phyloP scores from a whole-genome alignment of 92 coral and sea anemone genomes.

The Galaxea fascicularis region DNA sequence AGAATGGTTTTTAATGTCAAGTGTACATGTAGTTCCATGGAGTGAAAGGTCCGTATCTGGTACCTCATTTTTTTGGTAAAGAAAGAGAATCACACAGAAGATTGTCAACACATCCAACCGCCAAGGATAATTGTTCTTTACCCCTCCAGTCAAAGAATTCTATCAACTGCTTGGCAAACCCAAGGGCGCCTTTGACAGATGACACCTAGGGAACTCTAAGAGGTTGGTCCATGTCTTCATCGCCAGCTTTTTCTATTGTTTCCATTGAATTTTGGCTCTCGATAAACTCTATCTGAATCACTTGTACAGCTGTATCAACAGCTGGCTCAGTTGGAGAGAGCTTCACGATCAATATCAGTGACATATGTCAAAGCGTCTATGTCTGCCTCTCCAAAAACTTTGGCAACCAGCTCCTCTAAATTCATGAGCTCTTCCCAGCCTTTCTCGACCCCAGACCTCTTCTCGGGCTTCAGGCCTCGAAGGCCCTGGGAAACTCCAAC shows the following conservation, averaged over 20 bases:
- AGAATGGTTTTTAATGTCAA: conserved; percentile 5
- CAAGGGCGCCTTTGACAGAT: conserved; percentile 12
- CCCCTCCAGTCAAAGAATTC: conserved; percentile 44
- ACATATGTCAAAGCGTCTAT: not conserved
- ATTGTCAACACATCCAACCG: conserved; percentile 15
- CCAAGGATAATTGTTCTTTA: conserved; percentile 23
- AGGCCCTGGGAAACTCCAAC: too few species aligned
- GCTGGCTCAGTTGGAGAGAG: not conserved
- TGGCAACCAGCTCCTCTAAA: too few species aligned
- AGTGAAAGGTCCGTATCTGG: conserved; percentile 25
- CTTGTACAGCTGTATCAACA: not conserved
- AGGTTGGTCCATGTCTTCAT: conserved; percentile 28
- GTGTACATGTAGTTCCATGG: conserved; percentile 11
- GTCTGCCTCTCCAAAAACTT: not conserved
- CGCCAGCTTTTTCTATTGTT: not conserved
- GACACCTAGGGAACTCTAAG: not conserved
- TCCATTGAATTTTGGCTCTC: not conserved
- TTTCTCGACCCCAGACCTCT: too few species aligned
- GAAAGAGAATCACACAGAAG: conserved; percentile 11
- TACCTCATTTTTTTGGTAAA: conserved; percentile 21
- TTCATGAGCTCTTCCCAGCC: too few species aligned
- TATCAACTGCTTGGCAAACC: conserved; percentile 14
- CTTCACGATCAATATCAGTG: not conserved
- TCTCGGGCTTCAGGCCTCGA: too few species aligned
- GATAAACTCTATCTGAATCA: not conserved